Percentiles rank a stretch among this genome's conserved stretches.
Evolutionary conservation across 2,113 vertebrate species (phyloP).

Genomic region (Elaphurus davidianus): DNA sequence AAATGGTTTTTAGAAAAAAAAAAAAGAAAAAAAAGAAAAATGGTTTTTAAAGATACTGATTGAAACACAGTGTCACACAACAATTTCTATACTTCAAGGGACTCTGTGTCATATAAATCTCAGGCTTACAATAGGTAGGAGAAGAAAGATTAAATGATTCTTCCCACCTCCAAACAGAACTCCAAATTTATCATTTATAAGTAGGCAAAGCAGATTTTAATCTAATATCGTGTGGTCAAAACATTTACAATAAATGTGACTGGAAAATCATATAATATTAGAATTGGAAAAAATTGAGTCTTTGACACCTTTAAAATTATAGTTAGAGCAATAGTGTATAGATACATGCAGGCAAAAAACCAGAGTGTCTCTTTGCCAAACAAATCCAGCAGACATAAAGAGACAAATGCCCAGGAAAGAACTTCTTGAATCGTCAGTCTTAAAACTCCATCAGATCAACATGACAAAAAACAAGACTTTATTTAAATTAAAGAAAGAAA

Average conservation of each 20-base stretch:
- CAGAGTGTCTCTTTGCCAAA: background rate
- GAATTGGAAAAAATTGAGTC: background rate
- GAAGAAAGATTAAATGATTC: background rate
- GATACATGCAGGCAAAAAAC: background rate
- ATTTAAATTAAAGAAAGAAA: constrained; percentile 43
- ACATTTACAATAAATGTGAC: background rate
- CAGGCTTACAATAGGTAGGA: background rate
- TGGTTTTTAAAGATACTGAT: background rate
- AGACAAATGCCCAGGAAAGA: background rate
- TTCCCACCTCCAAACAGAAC: background rate
- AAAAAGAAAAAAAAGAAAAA: background rate
- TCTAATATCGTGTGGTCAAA: background rate
- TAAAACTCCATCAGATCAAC: background rate
- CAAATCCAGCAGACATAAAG: background rate
- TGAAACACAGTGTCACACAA: background rate
- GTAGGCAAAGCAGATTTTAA: background rate
- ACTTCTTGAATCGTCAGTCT: background rate
- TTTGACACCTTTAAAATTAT: background rate
- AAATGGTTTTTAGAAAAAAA: background rate
- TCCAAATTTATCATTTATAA: constrained; percentile 1
- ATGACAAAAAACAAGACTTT: constrained; percentile 11
- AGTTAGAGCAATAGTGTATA: background rate
- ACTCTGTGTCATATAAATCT: background rate
- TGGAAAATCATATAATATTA: background rate
- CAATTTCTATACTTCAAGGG: constrained; percentile 8